Percentiles rank a stretch among this genome's conserved stretches.
Evolutionary conservation across 1,140 invertebrate genomes (phyloP).

Genomic region (Panonychus citri): DNA sequence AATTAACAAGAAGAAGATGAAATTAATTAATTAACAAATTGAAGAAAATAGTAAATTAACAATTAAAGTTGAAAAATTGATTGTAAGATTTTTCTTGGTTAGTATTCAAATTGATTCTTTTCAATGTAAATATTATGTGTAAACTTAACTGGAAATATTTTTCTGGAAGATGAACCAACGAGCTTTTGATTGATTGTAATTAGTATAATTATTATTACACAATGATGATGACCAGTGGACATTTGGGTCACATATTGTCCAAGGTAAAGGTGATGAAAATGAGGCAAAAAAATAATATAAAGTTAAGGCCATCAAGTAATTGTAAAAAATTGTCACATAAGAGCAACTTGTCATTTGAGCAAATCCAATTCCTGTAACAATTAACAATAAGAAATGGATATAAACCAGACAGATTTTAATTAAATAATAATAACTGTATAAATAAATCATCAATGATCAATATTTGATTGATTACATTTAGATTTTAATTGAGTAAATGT

Average conservation of each 20-base stretch:
- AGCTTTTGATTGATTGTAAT: neutral
- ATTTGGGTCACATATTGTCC: slow-evolving; percentile 17
- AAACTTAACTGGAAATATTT: slow-evolving; percentile 2
- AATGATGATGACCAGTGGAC: slow-evolving; percentile 14
- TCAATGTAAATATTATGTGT: too few relatives aligned
- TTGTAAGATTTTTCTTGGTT: too few relatives aligned
- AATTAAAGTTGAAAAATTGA: too few relatives aligned
- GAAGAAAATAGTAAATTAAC: too few relatives aligned
- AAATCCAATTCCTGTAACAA: slow-evolving; percentile 23
- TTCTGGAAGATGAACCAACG: neutral
- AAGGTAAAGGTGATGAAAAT: slow-evolving; percentile 19
- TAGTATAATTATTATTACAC: neutral
- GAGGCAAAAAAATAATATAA: slow-evolving; percentile 24
- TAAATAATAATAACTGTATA: too few relatives aligned
- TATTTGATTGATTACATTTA: too few relatives aligned
- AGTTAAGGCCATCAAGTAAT: slow-evolving; percentile 22
- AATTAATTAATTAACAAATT: too few relatives aligned
- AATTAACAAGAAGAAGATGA: too few relatives aligned
- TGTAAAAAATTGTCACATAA: slow-evolving; percentile 22
- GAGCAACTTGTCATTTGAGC: slow-evolving; percentile 20
- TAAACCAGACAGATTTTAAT: neutral
- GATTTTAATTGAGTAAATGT: too few relatives aligned
- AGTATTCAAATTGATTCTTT: neutral
- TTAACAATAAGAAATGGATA: neutral
- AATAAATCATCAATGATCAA: too few relatives aligned